Evolutionary conservation across 2,888 invertebrate species (phyloP).

Genomic region (Drosophila mayaguana): DNA sequence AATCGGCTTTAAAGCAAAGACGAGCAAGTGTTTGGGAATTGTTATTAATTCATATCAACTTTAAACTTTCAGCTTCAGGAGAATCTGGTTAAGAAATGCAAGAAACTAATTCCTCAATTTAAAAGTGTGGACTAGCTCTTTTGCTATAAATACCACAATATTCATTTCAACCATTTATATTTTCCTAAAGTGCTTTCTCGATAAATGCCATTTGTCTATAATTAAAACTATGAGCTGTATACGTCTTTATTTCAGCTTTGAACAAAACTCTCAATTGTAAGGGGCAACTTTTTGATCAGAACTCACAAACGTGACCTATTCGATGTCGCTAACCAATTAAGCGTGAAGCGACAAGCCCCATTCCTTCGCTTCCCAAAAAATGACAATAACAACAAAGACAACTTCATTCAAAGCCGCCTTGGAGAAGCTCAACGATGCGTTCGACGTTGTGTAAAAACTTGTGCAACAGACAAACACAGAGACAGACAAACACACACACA

Average conservation of each 20-base stretch:
- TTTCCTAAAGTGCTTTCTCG: neutral
- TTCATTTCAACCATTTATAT: neutral
- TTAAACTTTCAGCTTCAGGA: neutral
- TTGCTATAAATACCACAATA: neutral
- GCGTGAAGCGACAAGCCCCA: slow-evolving; percentile 57
- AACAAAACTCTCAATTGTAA: slow-evolving; percentile 9
- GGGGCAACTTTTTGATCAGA: slow-evolving; percentile 58
- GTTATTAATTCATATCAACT: neutral
- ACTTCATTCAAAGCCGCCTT: slow-evolving; percentile 51
- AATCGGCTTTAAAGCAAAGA: neutral
- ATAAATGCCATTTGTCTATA: neutral
- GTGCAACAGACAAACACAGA: slow-evolving; percentile 12
- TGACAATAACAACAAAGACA: slow-evolving; percentile 37
- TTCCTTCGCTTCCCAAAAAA: neutral
- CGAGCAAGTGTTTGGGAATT: neutral
- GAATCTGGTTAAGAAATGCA: too few species aligned
- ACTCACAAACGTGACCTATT: slow-evolving; percentile 77
- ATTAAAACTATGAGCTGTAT: neutral
- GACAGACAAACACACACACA: slow-evolving; percentile 2
- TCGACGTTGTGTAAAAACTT: slow-evolving; percentile 33
- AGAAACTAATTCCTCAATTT: neutral
- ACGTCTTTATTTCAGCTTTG: neutral
- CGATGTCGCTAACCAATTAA: slow-evolving; percentile 72
- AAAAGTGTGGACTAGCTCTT: neutral
- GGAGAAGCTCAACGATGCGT: slow-evolving; percentile 50